A percentile compares a stretch with the other conserved stretches of the same genome.
Evolutionary conservation across 2,797 vertebrate genomes (phyloP).

Genomic region (Sylvilagus floridanus): DNA sequence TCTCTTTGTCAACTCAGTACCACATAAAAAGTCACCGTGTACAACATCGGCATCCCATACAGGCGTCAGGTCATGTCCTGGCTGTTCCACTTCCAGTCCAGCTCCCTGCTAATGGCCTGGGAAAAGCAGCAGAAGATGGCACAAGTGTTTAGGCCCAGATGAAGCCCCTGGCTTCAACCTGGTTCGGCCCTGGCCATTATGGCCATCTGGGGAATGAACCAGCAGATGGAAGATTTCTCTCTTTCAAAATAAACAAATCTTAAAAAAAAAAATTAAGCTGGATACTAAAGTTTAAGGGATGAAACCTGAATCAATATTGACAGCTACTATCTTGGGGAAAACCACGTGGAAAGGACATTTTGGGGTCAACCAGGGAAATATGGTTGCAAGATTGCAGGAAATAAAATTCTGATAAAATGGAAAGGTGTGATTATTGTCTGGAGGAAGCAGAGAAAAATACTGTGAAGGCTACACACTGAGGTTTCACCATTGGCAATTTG

Average conservation of each 20-base stretch:
- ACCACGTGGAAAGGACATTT: neutral
- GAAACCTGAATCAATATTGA: neutral
- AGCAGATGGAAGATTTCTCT: too few relatives aligned
- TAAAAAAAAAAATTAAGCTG: too few relatives aligned
- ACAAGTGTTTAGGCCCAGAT: too few relatives aligned
- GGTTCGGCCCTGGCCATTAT: too few relatives aligned
- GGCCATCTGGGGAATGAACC: too few relatives aligned
- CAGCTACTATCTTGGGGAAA: slow-evolving; percentile 2
- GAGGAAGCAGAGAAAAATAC: slow-evolving; percentile 5
- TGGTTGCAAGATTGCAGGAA: neutral
- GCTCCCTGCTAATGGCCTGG: too few relatives aligned
- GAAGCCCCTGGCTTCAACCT: too few relatives aligned
- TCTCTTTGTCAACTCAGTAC: neutral
- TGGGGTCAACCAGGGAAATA: neutral
- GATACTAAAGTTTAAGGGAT: neutral
- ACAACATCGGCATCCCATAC: too few relatives aligned
- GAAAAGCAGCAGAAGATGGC: too few relatives aligned
- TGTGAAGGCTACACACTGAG: neutral
- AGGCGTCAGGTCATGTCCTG: too few relatives aligned
- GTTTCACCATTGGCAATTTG: neutral
- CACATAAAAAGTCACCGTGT: neutral
- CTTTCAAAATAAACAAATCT: too few relatives aligned
- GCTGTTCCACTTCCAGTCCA: too few relatives aligned
- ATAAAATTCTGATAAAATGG: neutral
- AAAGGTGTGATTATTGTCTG: slow-evolving; percentile 1